These are phyloP conservation scores for Hemicentrotus pulcherrimus DNA, from an alignment of 35 echinoderm and acorn worm genomes.

Conservation along the genomic window DNA sequence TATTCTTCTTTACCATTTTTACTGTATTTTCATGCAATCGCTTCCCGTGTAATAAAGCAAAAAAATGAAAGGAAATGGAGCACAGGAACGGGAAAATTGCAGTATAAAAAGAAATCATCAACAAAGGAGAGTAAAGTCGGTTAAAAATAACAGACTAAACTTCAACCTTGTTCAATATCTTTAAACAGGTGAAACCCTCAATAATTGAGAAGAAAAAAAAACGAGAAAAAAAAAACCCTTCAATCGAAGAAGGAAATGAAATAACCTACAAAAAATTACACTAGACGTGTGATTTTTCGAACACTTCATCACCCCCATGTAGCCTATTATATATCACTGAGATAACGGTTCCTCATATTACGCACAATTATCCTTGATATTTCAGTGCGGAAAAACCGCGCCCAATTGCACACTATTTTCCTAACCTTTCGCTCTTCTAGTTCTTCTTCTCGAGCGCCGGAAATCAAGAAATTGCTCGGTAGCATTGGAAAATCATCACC, in stretches of 20 bases:
- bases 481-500: constrained; percentile 10
- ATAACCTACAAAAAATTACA: neutral
- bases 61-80: too few relatives aligned
- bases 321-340: neutral
- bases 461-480: constrained; percentile 4
- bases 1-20: too few relatives aligned
- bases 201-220: neutral
- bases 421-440: neutral
- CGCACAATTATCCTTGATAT: constrained; percentile 18
- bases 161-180: too few relatives aligned
- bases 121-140: too few relatives aligned
- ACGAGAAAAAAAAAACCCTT: neutral
- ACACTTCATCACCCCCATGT: neutral
- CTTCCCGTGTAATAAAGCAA: too few relatives aligned
- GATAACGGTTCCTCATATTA: neutral
- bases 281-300: neutral
- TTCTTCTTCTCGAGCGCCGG: neutral
- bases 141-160: too few relatives aligned
- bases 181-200: neutral
- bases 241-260: neutral
- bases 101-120: too few relatives aligned
- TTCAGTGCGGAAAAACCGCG: neutral
- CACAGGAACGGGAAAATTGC: too few relatives aligned
- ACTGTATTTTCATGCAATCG: too few relatives aligned
- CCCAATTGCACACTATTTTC: constrained; percentile 17